These are phyloP conservation scores for Sylvia atricapilla DNA, from an alignment of 2,113 vertebrate genomes.

Conservation along the genomic window DNA sequence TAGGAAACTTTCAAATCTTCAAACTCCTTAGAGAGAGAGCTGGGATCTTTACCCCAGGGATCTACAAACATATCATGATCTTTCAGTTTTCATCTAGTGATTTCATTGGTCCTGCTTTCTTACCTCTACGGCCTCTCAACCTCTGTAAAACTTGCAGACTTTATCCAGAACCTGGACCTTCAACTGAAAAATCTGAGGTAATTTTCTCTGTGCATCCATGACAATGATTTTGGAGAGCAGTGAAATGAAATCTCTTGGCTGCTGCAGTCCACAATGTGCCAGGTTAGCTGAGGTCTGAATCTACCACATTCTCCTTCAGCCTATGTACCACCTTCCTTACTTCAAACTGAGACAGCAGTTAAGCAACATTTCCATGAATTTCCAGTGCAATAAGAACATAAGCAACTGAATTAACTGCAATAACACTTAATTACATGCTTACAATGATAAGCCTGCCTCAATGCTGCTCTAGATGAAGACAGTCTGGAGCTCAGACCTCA, in stretches of 20 bases:
- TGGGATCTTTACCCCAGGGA: not conserved
- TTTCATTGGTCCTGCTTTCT: not conserved
- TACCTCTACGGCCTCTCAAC: not conserved
- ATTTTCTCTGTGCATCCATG: not conserved
- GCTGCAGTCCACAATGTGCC: rapidly evolving
- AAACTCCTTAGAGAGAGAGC: not conserved
- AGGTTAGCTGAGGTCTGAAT: not conserved
- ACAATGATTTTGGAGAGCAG: not conserved
- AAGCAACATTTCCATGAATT: not conserved
- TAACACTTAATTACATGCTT: not conserved
- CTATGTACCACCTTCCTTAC: not conserved
- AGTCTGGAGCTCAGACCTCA: not conserved
- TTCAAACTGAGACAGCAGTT: not conserved
- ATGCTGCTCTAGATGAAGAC: not conserved
- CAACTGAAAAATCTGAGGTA: not conserved
- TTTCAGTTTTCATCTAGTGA: not conserved
- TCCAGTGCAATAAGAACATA: not conserved
- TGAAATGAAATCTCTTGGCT: not conserved
- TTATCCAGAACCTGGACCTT: not conserved
- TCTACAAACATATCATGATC: not conserved
- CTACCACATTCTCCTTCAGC: rapidly evolving
- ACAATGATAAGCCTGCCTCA: not conserved
- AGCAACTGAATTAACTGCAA: not conserved
- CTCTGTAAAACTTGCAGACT: not conserved
- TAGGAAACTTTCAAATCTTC: not conserved